phyloP scores from a whole-genome alignment of 2,113 vertebrate genomes.

The Heterochromis multidens region DNA sequence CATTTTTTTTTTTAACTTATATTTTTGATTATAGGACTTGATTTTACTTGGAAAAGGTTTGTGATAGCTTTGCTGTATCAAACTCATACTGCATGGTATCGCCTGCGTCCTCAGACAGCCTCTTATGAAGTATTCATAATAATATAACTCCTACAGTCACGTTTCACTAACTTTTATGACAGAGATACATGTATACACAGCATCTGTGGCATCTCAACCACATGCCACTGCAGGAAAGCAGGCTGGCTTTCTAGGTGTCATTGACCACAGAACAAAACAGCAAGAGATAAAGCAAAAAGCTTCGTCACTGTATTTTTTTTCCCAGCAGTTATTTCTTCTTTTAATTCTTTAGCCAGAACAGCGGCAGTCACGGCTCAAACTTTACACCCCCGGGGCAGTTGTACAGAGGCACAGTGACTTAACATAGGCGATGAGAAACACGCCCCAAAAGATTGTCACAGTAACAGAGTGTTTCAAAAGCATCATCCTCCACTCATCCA shows the following conservation, averaged over 20 bases:
- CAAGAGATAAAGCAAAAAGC: conserved; percentile 14
- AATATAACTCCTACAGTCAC: conserved; percentile 6
- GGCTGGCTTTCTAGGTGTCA: conserved; percentile 19
- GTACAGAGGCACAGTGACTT: conserved; percentile 14
- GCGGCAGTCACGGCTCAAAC: not conserved
- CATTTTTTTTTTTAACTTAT: not conserved
- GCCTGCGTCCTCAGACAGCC: not conserved
- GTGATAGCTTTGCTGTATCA: not conserved
- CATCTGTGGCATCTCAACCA: conserved; percentile 39
- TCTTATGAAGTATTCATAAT: conserved; percentile 10
- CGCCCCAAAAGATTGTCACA: conserved; percentile 54
- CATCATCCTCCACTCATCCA: conserved; percentile 10
- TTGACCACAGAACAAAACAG: conserved; percentile 29
- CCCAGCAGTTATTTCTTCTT: not conserved
- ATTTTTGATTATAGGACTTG: not conserved
- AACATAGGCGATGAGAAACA: not conserved
- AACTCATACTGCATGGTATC: conserved; percentile 13
- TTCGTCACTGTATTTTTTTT: not conserved
- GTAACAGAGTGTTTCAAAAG: conserved; percentile 22
- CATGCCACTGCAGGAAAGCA: not conserved
- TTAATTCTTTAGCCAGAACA: not conserved
- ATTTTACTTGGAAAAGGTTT: not conserved
- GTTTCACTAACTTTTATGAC: conserved; percentile 14
- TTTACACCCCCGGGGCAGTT: conserved; percentile 7
- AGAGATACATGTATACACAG: conserved; percentile 1